These are phyloP conservation scores for Leuciscus idus DNA, from an alignment of 2,113 vertebrate species.

Conservation along the genomic window DNA sequence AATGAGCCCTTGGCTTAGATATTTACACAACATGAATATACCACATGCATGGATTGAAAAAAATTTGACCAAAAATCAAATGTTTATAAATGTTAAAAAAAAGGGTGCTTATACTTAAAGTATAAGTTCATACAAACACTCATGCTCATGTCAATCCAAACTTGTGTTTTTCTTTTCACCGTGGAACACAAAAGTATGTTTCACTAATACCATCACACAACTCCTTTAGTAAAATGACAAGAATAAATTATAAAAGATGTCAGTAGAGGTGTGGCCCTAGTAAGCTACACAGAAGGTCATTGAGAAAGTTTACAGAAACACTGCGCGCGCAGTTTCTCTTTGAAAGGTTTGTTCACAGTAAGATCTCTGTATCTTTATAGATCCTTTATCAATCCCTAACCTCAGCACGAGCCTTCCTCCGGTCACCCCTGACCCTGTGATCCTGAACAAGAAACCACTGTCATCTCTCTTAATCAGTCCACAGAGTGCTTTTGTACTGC, in stretches of 20 bases:
- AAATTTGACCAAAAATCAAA: not conserved
- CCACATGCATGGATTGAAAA: not conserved
- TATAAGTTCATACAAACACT: not conserved
- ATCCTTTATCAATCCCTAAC: not conserved
- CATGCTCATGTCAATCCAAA: not conserved
- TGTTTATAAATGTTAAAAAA: not conserved
- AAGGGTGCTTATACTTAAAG: not conserved
- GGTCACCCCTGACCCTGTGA: slow-evolving; percentile 1
- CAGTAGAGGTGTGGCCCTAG: slow-evolving; percentile 12
- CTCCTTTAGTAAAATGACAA: not conserved
- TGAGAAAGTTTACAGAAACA: slow-evolving; percentile 29
- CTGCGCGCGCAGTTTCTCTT: slow-evolving; percentile 1
- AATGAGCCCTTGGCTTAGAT: not conserved
- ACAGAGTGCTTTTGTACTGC: not conserved
- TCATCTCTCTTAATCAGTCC: not conserved
- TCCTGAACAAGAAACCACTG: not conserved
- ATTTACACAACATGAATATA: not conserved
- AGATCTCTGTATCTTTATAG: slow-evolving; percentile 8
- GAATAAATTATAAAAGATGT: slow-evolving; percentile 20
- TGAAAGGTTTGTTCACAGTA: not conserved
- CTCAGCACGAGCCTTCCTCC: not conserved
- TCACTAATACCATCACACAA: slow-evolving; percentile 3
- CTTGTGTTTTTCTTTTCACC: not conserved
- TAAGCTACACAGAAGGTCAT: slow-evolving; percentile 34
- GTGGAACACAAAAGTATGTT: not conserved